Conservation (phyloP, 2,113 vertebrate genomes). For the Centropristis striata region DNA sequence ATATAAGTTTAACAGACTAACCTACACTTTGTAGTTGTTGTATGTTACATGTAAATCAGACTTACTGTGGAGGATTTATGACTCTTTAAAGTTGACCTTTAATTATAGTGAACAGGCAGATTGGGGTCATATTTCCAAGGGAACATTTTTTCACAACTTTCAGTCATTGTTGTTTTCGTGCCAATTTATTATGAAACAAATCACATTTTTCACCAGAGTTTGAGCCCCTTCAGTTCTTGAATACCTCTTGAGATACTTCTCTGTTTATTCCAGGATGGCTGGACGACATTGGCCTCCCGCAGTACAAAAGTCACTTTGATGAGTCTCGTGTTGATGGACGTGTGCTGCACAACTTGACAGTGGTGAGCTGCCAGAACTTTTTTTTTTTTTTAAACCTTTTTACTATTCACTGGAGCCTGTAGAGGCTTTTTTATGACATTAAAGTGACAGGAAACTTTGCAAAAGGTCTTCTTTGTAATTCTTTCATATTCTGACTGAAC, state of each 20-base stretch:
- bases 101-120: no score
- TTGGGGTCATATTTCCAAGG: no score
- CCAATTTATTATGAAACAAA: no score
- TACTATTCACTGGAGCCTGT: neutral
- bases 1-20: no score
- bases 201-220: no score
- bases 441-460: neutral
- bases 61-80: no score
- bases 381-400: neutral
- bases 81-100: no score
- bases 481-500: neutral
- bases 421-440: neutral
- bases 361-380: conserved; percentile 85
- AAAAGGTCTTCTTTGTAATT: neutral
- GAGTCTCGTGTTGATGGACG: conserved; percentile 95
- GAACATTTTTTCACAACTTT: no score
- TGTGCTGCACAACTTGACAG: conserved; percentile 95
- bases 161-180: no score
- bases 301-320: conserved; percentile 98
- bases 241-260: neutral
- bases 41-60: no score
- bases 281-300: conserved; percentile 97
- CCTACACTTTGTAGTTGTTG: no score
- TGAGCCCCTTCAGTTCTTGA: no score
- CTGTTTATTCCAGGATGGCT: conserved; percentile 89